Conservation (phyloP, 2,113 vertebrate species). For the Ceuthmochares aereus region DNA sequence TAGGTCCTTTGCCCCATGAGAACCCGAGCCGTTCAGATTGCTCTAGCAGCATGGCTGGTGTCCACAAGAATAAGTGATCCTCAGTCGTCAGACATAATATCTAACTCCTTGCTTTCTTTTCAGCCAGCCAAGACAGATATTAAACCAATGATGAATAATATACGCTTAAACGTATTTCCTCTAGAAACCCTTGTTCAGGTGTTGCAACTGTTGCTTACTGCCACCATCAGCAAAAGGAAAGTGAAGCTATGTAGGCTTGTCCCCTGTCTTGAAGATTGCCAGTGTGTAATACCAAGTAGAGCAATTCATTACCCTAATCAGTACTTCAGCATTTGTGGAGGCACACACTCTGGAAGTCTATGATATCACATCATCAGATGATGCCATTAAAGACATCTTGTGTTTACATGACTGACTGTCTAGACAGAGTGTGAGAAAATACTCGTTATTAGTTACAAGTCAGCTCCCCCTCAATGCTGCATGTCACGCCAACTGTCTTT, state of each 20-base stretch:
- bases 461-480: background rate
- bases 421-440: slow-evolving; percentile 32
- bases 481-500: background rate
- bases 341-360: slow-evolving; percentile 1
- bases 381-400: slow-evolving; percentile 33
- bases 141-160: background rate
- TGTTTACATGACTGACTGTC: slow-evolving; percentile 28
- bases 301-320: background rate
- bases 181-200: background rate
- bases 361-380: slow-evolving; percentile 25
- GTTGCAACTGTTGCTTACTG: background rate
- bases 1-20: background rate
- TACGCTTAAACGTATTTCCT: background rate
- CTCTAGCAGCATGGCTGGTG: background rate
- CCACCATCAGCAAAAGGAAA: background rate
- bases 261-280: background rate
- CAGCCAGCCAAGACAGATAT: background rate
- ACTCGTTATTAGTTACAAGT: background rate
- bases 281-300: background rate
- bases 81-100: background rate
- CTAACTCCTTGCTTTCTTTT: background rate
- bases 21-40: background rate
- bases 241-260: background rate
- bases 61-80: rapidly evolving
- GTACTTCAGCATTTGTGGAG: background rate